phyloP scores from a whole-genome alignment of 2,888 invertebrate genomes.

The Zaprionus bogoriensis region DNA sequence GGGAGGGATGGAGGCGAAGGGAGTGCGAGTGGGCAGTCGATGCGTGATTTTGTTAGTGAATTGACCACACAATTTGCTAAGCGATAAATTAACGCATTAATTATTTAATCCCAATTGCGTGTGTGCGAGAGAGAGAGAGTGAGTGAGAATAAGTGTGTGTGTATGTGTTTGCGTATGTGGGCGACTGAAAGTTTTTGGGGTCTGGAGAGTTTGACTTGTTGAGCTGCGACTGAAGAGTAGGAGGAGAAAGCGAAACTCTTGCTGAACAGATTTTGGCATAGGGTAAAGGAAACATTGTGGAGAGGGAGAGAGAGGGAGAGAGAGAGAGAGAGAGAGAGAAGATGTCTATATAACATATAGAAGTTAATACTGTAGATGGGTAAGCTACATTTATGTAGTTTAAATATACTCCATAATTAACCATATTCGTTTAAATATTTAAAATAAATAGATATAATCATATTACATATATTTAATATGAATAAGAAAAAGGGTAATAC shows the following conservation, averaged over 20 bases:
- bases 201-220: slow-evolving; percentile 34
- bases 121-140: neutral
- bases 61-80: slow-evolving; percentile 79
- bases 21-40: slow-evolving; percentile 14
- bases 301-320: too few species aligned
- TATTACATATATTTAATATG: too few species aligned
- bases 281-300: neutral
- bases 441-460: too few species aligned
- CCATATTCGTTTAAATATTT: too few species aligned
- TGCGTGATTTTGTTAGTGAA: slow-evolving; percentile 68
- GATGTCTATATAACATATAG: neutral
- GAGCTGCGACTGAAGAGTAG: slow-evolving; percentile 8
- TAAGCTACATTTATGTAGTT: neutral
- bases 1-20: neutral
- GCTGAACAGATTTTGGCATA: slow-evolving; percentile 24
- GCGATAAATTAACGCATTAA: slow-evolving; percentile 77
- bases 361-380: neutral
- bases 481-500: too few species aligned
- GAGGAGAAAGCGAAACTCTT: neutral
- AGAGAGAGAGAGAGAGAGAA: neutral
- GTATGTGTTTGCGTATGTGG: slow-evolving; percentile 1
- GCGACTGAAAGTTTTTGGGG: neutral
- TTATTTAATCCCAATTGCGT: slow-evolving; percentile 57
- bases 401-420: too few species aligned
- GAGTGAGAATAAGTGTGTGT: slow-evolving; percentile 2